Evolutionary conservation across 2,888 invertebrate species (phyloP), one percentile per base, ranked within the genome.

Genomic region (Hirtodrosophila cameraria): DNA sequence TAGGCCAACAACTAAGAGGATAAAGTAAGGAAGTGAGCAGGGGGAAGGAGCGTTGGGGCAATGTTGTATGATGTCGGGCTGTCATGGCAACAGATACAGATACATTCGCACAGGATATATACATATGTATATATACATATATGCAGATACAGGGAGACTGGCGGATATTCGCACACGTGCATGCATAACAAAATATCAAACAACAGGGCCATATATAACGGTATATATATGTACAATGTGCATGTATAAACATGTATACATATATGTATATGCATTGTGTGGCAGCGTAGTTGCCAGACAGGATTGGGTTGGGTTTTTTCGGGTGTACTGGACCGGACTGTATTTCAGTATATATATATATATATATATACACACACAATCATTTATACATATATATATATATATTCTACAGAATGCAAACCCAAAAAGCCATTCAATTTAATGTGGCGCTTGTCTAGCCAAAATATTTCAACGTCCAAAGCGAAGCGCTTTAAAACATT

Each of bases 371-470:
- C 9, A 31, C 3, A 28, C 15, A 52, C 25, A 45, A 23, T 12
- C 9, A 39, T 25, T n/a, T n/a, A n/a, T n/a, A n/a, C 3, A 35
- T 12, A 53, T 18, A 27, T 12, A 30, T 13, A 9, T 4, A 30
- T 52, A 33, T 25, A 27, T 23, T 50, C 31, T 20, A 43, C 38
- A 13, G 23, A 30, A 25, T 43, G 53, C 42, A 42, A 25, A 53
- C 52, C 71, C 63, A 62, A 80, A 75, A 74, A 60, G 54, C 61
- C 75, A 78, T 78, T 77, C 65, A 61, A 71, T 83, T 80, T 80
- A 80, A 80, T 80, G 72, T 77, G 80, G 46, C 61, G 58, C 60
- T 69, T 63, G 72, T 82, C 74, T 79, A 74, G 76, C 71, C 71
- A 67, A 79, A 71, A 67, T 75, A 52, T 65, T 70, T 67, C 55